Base-by-base conservation (phyloP, 2,797 vertebrate genomes). In the Hipposideros larvatus region DNA sequence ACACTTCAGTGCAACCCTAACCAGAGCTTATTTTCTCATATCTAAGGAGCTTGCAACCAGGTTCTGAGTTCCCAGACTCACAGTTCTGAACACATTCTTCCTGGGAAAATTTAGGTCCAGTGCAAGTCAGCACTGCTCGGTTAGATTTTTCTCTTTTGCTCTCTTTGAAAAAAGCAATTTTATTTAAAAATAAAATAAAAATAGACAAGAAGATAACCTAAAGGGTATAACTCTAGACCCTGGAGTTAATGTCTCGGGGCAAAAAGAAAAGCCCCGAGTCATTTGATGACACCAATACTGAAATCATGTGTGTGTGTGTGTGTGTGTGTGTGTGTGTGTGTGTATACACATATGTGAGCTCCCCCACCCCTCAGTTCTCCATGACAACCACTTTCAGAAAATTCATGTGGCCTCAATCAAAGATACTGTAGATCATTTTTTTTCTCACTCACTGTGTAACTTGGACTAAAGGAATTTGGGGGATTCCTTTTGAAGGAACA, bases 171-270 rank as follows among this genome's bases (percentile, higher is more conserved):
- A 90, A 80, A 70, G 28, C 4, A 74, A 8, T 96, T 98, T 98
- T 95, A 96, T 98, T 98, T 10, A 87, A 97, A 98, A 95, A 37
- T 95, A 79, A 51, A 65, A 77, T 34, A 57, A 75, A 48, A 48
- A 59, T 3, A 96, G 98, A 96, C 16, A 95, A 87, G 37, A 85
- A 77, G 37, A 91, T 94, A 96, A 96, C 90, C 92, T 95, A 82
- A 96, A 97, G 93, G 83, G 80, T 87, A 97, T 15, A 21, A 89
- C 41, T 97, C 87, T 79, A 95, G 92, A 85, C 71, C 51, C 85
- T 98, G 92, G 5, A 95, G 98, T 98, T 97, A 97, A 97, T 97
- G 98, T 97, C 83, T 93, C 57, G 15, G 78, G 70, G 71, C 19
- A 68, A 61, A 95, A 88, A 96, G 75, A 97, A 98, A 98, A 92